Evolutionary conservation across 2,888 invertebrate genomes (phyloP).

Genomic region (Spicauda simplicius): DNA sequence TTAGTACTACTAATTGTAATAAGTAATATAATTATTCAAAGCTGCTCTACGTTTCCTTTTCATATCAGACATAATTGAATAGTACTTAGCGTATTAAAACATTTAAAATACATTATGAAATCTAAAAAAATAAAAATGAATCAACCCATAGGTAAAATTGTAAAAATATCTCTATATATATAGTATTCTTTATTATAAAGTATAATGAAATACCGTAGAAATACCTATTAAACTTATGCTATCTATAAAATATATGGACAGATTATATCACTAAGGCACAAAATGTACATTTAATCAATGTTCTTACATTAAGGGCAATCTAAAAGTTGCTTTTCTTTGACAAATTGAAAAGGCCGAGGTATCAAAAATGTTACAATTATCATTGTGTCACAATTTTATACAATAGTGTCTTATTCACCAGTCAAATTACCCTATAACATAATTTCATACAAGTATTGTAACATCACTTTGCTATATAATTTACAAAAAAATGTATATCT

Average conservation of each 20-base stretch:
- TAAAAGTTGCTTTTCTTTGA: not conserved
- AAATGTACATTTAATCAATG: not conserved
- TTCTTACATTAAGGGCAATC: not conserved
- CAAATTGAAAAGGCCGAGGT: not conserved
- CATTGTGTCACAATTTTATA: not conserved
- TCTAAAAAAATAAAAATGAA: no score
- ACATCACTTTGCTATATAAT: no score
- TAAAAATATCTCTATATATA: not conserved
- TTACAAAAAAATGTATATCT: no score
- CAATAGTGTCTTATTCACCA: not conserved
- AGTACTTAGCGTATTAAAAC: no score
- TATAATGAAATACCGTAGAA: no score
- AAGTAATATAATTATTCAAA: not conserved
- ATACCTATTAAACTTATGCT: not conserved
- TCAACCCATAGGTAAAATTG: not conserved
- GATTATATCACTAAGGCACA: not conserved
- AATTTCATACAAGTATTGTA: no score
- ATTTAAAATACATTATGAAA: no score
- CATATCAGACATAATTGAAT: no score
- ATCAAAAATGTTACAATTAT: not conserved
- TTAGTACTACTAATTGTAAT: not conserved
- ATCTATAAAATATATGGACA: not conserved
- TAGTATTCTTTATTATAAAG: not conserved
- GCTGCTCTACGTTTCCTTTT: not conserved
- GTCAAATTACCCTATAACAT: no score